These are phyloP conservation scores for Malurus alboscapulatus DNA, from an alignment of 2,113 vertebrate species.

Conservation along the genomic window DNA sequence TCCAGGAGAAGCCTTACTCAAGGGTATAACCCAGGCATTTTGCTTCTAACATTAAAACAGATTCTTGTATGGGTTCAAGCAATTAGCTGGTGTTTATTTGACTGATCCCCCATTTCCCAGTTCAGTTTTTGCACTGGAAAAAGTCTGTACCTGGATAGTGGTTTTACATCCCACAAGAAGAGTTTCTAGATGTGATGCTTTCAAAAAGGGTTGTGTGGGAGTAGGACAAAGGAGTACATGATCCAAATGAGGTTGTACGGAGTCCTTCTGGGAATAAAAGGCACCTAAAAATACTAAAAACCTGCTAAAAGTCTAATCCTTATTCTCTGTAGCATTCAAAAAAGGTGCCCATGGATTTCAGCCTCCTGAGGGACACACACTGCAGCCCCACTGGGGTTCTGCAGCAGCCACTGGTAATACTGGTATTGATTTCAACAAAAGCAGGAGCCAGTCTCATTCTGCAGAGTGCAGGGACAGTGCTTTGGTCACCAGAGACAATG, in stretches of 20 bases:
- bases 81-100: background rate
- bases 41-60: rapidly evolving
- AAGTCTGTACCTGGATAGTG: rapidly evolving
- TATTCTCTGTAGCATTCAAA: background rate
- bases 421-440: conserved; percentile 47
- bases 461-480: conserved; percentile 34
- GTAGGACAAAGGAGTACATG: background rate
- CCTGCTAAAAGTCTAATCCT: background rate
- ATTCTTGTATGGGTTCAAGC: background rate
- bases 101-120: background rate
- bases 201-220: background rate
- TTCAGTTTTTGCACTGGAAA: background rate
- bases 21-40: background rate
- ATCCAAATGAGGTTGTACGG: background rate
- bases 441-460: conserved; percentile 38
- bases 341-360: background rate
- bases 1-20: background rate
- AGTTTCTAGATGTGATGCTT: background rate
- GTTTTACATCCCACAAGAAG: background rate
- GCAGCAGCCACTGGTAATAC: background rate
- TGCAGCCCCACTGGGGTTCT: background rate
- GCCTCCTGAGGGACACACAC: background rate
- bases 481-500: conserved; percentile 52
- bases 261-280: background rate
- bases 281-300: background rate